Base-by-base conservation (phyloP, 2,888 invertebrate genomes). In the Kuschelorhynchus macadamiae region DNA sequence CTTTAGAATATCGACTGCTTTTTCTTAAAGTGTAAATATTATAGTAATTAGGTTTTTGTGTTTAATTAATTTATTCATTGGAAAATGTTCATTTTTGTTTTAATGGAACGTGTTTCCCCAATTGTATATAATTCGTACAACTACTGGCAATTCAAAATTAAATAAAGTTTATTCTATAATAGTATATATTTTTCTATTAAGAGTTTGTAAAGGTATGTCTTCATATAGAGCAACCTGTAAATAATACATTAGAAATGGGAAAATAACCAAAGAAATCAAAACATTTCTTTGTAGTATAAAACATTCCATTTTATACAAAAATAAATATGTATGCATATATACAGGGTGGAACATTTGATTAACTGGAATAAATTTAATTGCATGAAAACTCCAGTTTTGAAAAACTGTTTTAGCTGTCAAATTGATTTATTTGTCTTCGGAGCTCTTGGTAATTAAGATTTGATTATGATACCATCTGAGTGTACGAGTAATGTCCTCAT, bases 251-350 rank as follows among this genome's bases (percentile, higher is more conserved):
- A 70, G 70, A 76, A 75, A 75, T 79, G 81, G 74, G 80, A 81
- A 81, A 81, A 81, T 80, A 81, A 81, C 78, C 81, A 79, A 79
- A 74, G 46, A 46, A 12, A 41, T 39, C 64, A 59, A 60, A 72
- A 74, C 73, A 74, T 77, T 75, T 73, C 74, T 76, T 42, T 72
- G 72, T 73, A 74, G 76, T 76, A 77, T 77, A 78, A 78, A 77
- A 78, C 82, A 82, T 82, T 82, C 82, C 82, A 81, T 81, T 81
- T 82, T 82, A 75, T 81, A 80, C 78, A 72, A 74, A 61, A 14
- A 59, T 12, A n/a, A 16, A 32, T 36, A n/a, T 36, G 11, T 36
- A n/a, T n/a, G n/a, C n/a, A n/a, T n/a, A n/a, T n/a, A n/a, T n/a
- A n/a, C n/a, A n/a, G n/a, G n/a, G n/a, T n/a, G n/a, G n/a, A n/a